These are phyloP conservation scores for Drosophila parabipectinata DNA, from an alignment of 1,140 invertebrate genomes.

Conservation along the genomic window DNA sequence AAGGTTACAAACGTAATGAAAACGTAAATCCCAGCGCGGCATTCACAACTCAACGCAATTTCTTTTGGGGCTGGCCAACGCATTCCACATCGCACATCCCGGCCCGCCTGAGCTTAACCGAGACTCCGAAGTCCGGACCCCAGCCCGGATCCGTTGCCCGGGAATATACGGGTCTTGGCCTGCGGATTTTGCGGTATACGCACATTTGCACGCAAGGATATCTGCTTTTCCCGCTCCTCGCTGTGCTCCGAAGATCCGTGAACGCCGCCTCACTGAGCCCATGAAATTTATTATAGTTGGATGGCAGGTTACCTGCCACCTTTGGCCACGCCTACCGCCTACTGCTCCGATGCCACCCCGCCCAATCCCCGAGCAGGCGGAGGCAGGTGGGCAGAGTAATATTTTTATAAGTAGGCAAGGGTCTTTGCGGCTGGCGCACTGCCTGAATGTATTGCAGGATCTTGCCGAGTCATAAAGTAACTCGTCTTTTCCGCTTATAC, in stretches of 20 bases:
- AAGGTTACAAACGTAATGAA: constrained; percentile 74
- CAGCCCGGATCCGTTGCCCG: not conserved
- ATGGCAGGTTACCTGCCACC: constrained; percentile 20
- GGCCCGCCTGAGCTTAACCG: constrained; percentile 56
- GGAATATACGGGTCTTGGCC: constrained; percentile 10
- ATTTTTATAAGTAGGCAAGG: constrained; percentile 65
- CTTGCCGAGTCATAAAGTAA: constrained; percentile 67
- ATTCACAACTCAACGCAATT: constrained; percentile 81
- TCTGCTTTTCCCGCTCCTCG: constrained; percentile 8
- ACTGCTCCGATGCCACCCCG: not conserved
- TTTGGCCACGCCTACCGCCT: not conserved
- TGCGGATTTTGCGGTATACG: constrained; percentile 35
- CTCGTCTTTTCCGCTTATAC: constrained; percentile 60
- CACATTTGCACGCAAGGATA: constrained; percentile 23
- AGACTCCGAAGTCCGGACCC: constrained; percentile 13
- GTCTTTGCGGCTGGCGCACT: constrained; percentile 47
- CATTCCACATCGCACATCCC: constrained; percentile 17
- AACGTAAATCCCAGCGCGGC: constrained; percentile 78
- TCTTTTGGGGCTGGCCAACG: constrained; percentile 46
- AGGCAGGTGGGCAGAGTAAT: constrained; percentile 23
- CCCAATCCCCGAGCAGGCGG: constrained; percentile 25
- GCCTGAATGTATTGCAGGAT: constrained; percentile 55
- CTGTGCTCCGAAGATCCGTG: constrained; percentile 34
- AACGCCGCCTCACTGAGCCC: constrained; percentile 59
- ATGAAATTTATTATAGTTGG: constrained; percentile 66